phyloP scores from a whole-genome alignment of 1,140 invertebrate species.

The Hyphantria cunea region DNA sequence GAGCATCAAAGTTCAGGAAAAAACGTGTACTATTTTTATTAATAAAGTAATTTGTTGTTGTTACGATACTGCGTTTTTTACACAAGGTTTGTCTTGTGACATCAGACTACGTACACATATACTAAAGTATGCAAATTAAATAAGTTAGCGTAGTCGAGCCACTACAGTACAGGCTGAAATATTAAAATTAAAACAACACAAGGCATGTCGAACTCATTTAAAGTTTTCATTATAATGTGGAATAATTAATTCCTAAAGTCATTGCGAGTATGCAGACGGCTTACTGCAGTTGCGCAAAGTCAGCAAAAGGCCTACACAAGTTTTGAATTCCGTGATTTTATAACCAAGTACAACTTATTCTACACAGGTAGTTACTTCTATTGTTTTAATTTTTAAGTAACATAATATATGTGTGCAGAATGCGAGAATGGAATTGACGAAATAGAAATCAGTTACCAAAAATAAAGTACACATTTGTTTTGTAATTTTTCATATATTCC shows the following conservation, averaged over 20 bases:
- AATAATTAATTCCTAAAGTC: slow-evolving; percentile 45
- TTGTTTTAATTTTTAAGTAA: no score
- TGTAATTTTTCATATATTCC: no score
- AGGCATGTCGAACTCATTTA: slow-evolving; percentile 26
- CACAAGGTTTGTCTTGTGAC: no score
- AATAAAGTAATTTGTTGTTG: no score
- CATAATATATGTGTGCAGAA: no score
- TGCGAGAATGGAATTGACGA: no score
- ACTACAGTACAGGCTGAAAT: slow-evolving; percentile 12
- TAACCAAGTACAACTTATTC: not conserved
- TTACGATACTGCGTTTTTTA: no score
- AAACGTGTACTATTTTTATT: no score
- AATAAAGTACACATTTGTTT: no score
- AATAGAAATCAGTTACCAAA: no score
- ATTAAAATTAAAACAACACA: slow-evolving; percentile 23
- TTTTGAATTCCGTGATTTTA: not conserved
- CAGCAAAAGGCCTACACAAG: slow-evolving; percentile 3
- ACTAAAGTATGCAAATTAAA: slow-evolving; percentile 7
- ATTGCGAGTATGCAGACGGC: slow-evolving; percentile 24
- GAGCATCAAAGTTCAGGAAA: no score
- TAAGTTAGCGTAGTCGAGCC: slow-evolving; percentile 1
- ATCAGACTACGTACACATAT: no score
- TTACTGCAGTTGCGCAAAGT: slow-evolving; percentile 33
- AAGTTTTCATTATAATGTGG: slow-evolving; percentile 42
- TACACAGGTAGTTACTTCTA: not conserved